A percentile compares a stretch with the other conserved stretches of the same genome.
These are phyloP conservation scores for Steinernema khuongi DNA, from an alignment of 1,140 invertebrate species.

Conservation along the genomic window DNA sequence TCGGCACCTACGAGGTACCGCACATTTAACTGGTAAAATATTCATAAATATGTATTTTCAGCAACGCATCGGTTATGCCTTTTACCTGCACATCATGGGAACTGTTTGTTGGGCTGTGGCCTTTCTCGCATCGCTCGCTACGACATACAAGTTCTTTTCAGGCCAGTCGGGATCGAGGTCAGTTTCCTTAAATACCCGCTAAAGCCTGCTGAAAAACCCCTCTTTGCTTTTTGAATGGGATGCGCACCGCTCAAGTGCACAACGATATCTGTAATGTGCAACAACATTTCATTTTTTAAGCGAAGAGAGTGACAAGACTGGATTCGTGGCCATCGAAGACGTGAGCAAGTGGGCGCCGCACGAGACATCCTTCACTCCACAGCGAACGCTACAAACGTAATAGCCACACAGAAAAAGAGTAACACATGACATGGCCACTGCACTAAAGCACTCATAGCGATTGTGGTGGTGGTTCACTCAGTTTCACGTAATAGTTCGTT, in stretches of 20 bases:
- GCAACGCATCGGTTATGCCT: slow-evolving; percentile 56
- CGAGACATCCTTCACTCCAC: slow-evolving; percentile 11
- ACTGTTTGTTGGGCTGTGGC: slow-evolving; percentile 51
- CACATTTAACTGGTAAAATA: not conserved
- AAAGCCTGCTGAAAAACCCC: not conserved
- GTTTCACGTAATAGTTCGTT: no score
- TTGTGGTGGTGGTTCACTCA: no score
- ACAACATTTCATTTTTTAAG: not conserved
- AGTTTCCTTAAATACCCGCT: slow-evolving; percentile 18
- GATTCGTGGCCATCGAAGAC: slow-evolving; percentile 10
- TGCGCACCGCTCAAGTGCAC: slow-evolving; percentile 16
- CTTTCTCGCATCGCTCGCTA: slow-evolving; percentile 48
- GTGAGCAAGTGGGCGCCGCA: slow-evolving; percentile 10
- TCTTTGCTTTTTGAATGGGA: not conserved
- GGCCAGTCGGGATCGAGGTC: slow-evolving; percentile 35
- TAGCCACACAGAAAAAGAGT: not conserved
- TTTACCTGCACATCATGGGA: slow-evolving; percentile 55
- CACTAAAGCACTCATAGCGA: not conserved
- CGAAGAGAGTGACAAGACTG: slow-evolving; percentile 3
- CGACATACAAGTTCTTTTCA: slow-evolving; percentile 57
- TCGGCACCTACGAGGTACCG: slow-evolving; percentile 39
- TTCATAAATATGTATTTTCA: slow-evolving; percentile 23
- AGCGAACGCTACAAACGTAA: slow-evolving; percentile 9
- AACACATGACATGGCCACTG: not conserved
- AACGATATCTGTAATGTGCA: not conserved